Conservation (phyloP, 2,113 vertebrate genomes). For the Xyliphius kryptos region DNA sequence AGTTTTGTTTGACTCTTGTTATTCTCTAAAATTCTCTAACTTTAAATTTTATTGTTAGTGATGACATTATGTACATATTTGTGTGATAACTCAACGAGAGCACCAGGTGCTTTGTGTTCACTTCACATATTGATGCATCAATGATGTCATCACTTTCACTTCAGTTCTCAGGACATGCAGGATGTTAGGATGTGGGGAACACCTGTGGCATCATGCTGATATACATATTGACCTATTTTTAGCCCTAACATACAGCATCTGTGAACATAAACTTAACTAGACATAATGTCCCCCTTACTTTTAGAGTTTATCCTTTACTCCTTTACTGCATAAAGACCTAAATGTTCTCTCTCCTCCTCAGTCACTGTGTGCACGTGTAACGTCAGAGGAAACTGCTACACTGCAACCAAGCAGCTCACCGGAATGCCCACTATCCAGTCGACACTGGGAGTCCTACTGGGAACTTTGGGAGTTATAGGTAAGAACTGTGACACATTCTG, state of each 20-base stretch:
- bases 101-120: not conserved
- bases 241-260: not conserved
- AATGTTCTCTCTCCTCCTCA: conserved; percentile 30
- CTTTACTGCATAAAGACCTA: not conserved
- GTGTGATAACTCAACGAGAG: not conserved
- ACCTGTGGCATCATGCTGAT: not conserved
- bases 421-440: conserved; percentile 75
- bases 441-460: conserved; percentile 65
- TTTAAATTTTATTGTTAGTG: too few relatives aligned
- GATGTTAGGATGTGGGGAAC: not conserved
- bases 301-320: too few relatives aligned
- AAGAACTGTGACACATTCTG: conserved; percentile 11
- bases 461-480: conserved; percentile 68
- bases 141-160: not conserved
- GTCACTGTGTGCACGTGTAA: conserved; percentile 74
- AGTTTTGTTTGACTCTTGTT: too few relatives aligned
- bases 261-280: not conserved
- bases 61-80: too few relatives aligned
- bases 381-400: conserved; percentile 64
- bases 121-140: not conserved
- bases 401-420: conserved; percentile 63
- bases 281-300: too few relatives aligned
- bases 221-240: too few relatives aligned
- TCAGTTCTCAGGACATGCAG: not conserved
- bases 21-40: too few relatives aligned